phyloP scores from a whole-genome alignment of 2,888 invertebrate genomes.

The Pachymerium ferrugineum region DNA sequence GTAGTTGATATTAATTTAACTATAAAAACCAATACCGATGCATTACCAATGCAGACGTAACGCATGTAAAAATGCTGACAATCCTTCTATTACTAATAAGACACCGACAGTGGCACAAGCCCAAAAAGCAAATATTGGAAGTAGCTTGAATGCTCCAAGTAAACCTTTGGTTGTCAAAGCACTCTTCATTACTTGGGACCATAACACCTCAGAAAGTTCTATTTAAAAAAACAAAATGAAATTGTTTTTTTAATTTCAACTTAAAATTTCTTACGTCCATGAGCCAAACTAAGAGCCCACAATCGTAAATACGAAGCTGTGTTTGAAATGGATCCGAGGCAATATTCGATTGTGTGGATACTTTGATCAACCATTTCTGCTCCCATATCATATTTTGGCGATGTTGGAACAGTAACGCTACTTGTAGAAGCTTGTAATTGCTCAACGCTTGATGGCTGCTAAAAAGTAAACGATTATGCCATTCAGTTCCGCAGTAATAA shows the following conservation, averaged over 20 bases:
- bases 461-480: too few species aligned
- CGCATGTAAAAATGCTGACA: constrained; percentile 97
- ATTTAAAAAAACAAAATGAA: constrained; percentile 40
- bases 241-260: background rate
- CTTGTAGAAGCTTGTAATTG: background rate
- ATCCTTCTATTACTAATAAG: constrained; percentile 96
- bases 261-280: constrained; percentile 72
- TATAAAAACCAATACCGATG: background rate
- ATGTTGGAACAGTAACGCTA: background rate
- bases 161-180: constrained; percentile 70
- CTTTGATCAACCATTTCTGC: constrained; percentile 91
- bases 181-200: constrained; percentile 79
- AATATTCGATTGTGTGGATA: constrained; percentile 98
- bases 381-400: constrained; percentile 67
- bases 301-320: constrained; percentile 97
- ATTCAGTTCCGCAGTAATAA: constrained; percentile 14
- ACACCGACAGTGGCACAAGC: constrained; percentile 87
- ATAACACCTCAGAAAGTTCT: constrained; percentile 86
- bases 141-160: constrained; percentile 76
- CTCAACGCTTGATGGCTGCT: constrained; percentile 12
- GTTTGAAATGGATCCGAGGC: constrained; percentile 94
- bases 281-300: constrained; percentile 97
- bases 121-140: constrained; percentile 87
- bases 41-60: constrained; percentile 97
- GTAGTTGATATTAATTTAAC: constrained; percentile 10